A percentile compares a stretch with the other conserved stretches of the same genome.
Evolutionary conservation across 2,797 vertebrate genomes (phyloP).

Genomic region (Dendrocincla tyrannina): DNA sequence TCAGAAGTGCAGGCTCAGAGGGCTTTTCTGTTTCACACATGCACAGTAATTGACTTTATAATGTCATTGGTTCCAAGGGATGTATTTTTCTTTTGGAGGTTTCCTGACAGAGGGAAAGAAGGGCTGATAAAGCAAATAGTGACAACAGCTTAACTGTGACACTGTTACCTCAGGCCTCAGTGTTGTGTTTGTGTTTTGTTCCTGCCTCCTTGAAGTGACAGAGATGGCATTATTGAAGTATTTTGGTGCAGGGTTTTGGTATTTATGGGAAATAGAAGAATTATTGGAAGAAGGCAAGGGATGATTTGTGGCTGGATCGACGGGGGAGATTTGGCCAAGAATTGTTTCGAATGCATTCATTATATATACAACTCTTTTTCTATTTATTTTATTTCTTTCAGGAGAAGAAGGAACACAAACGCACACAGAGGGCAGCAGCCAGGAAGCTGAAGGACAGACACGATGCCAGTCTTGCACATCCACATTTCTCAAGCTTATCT

Average conservation of each 20-base stretch:
- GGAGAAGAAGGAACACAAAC: slow-evolving; percentile 91
- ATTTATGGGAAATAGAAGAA: not conserved
- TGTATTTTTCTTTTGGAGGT: not conserved
- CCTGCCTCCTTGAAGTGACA: not conserved
- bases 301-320: not conserved
- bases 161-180: not conserved
- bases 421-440: slow-evolving; percentile 84
- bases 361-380: not conserved
- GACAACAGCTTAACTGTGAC: not conserved
- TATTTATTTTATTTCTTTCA: slow-evolving; percentile 35
- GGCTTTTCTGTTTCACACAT: not conserved
- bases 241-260: not conserved
- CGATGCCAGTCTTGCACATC: slow-evolving; percentile 86
- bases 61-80: not conserved
- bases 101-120: not conserved
- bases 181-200: not conserved
- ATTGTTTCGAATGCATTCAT: not conserved
- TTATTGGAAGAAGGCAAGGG: not conserved
- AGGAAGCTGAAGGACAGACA: slow-evolving; percentile 81
- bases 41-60: not conserved
- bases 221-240: not conserved
- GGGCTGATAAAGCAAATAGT: not conserved
- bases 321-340: not conserved
- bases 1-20: not conserved
- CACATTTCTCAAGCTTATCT: slow-evolving; percentile 87